phyloP scores from a whole-genome alignment of 2,797 vertebrate species.

The Xyrichtys novacula region DNA sequence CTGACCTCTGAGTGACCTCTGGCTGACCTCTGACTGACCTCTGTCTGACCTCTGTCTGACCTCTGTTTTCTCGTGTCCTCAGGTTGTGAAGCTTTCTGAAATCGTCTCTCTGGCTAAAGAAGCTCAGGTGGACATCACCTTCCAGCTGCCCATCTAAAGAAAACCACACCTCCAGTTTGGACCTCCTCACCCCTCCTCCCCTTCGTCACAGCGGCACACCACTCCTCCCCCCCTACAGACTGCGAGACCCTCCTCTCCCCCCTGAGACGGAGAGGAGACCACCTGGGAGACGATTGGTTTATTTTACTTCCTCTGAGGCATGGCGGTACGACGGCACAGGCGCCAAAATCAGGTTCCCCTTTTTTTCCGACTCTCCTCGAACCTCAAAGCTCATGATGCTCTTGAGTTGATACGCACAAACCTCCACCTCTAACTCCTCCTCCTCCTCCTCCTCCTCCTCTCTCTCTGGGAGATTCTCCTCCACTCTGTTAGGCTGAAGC shows the following conservation, averaged over 20 bases:
- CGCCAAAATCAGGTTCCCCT: background rate
- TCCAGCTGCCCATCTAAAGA: conserved; percentile 94
- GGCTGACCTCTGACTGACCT: too few species aligned
- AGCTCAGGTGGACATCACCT: conserved; percentile 97
- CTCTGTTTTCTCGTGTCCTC: conserved; percentile 18
- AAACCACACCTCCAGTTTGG: background rate
- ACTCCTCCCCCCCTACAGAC: conserved; percentile 9
- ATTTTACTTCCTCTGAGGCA: conserved; percentile 33
- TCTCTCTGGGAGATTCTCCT: conserved; percentile 1
- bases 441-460: background rate
- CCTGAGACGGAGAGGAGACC: conserved; percentile 35
- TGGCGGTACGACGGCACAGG: conserved; percentile 28
- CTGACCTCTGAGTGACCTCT: too few species aligned
- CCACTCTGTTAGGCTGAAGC: background rate
- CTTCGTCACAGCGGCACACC: background rate
- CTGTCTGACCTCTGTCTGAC: background rate
- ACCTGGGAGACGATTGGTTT: conserved; percentile 47
- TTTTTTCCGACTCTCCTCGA: conserved; percentile 6
- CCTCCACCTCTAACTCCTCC: background rate
- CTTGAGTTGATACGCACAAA: conserved; percentile 68
- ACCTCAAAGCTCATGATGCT: conserved; percentile 30
- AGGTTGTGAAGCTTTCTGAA: conserved; percentile 99
- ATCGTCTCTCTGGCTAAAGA: conserved; percentile 95
- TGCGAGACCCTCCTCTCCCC: conserved; percentile 18
- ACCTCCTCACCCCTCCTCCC: background rate